Evolutionary conservation across 2,797 vertebrate species (phyloP).

Genomic region (Pagetopsis macropterus): DNA sequence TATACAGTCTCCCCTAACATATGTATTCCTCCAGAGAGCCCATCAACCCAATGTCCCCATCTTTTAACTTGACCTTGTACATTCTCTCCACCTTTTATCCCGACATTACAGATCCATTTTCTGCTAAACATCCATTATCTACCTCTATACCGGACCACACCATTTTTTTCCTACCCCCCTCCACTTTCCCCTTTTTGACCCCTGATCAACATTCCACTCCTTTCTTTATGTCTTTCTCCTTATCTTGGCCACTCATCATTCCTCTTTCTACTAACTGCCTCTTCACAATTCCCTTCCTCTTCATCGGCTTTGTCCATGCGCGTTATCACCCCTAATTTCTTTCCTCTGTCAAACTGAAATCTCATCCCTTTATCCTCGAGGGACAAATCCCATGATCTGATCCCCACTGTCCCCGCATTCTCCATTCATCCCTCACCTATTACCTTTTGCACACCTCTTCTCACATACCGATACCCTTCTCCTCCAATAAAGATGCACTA

Average conservation of each 20-base stretch:
- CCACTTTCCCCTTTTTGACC: constrained; percentile 22
- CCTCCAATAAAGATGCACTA: constrained; percentile 59
- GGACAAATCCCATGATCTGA: constrained; percentile 43
- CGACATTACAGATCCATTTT: constrained; percentile 41
- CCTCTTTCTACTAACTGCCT: constrained; percentile 30
- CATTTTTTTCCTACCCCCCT: neutral
- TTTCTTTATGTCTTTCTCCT: constrained; percentile 29
- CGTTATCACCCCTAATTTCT: constrained; percentile 51
- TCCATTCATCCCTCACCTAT: constrained; percentile 44
- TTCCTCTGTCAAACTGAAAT: constrained; percentile 46
- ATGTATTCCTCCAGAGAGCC: constrained; percentile 33
- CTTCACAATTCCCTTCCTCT: constrained; percentile 38
- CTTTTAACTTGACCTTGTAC: constrained; percentile 47
- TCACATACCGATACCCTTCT: neutral
- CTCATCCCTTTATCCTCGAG: constrained; percentile 53
- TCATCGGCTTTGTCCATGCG: constrained; percentile 23
- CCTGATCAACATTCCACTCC: constrained; percentile 10
- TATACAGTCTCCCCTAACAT: constrained; percentile 10
- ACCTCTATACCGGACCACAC: neutral
- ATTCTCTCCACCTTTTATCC: constrained; percentile 14
- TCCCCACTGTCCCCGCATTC: constrained; percentile 28
- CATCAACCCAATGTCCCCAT: constrained; percentile 35
- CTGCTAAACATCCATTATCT: constrained; percentile 53
- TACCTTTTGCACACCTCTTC: constrained; percentile 13
- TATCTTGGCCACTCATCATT: constrained; percentile 50